Conservation (phyloP, 2,888 invertebrate genomes). For the Seladonia tumulorum region DNA sequence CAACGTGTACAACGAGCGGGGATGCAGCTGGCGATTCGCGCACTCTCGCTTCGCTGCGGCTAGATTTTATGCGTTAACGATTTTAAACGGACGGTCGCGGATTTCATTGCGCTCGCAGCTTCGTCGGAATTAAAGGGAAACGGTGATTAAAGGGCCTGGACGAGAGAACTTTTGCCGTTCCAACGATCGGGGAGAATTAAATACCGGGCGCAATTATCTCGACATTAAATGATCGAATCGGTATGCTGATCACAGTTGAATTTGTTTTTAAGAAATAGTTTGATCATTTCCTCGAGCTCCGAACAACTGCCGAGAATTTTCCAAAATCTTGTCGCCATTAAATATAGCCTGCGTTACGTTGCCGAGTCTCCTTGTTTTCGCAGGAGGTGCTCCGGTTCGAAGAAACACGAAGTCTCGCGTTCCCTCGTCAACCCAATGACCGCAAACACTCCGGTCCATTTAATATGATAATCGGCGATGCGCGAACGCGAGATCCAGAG, state of each 20-base stretch:
- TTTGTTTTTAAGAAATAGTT: neutral
- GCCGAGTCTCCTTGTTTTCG: neutral
- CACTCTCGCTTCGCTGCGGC: conserved; percentile 7
- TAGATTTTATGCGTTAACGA: conserved; percentile 32
- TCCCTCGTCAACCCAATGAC: conserved; percentile 73
- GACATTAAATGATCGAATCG: neutral
- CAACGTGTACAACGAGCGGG: neutral
- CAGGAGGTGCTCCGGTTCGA: neutral
- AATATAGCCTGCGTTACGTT: neutral
- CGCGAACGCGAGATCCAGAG: conserved; percentile 51
- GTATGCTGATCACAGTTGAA: too few species aligned
- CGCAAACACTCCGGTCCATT: conserved; percentile 75
- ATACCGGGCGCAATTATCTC: neutral
- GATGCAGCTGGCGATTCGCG: neutral
- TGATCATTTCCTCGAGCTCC: neutral
- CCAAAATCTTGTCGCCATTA: neutral
- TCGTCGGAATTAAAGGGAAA: conserved; percentile 44
- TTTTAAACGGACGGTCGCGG: neutral
- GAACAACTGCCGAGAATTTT: neutral
- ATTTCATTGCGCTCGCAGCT: neutral
- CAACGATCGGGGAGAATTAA: neutral
- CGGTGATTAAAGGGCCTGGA: neutral
- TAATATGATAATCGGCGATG: conserved; percentile 76
- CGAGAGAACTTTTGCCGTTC: neutral
- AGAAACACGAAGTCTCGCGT: conserved; percentile 38